Evolutionary conservation across 2,888 invertebrate genomes (phyloP).

Genomic region (Pandemis corylana): DNA sequence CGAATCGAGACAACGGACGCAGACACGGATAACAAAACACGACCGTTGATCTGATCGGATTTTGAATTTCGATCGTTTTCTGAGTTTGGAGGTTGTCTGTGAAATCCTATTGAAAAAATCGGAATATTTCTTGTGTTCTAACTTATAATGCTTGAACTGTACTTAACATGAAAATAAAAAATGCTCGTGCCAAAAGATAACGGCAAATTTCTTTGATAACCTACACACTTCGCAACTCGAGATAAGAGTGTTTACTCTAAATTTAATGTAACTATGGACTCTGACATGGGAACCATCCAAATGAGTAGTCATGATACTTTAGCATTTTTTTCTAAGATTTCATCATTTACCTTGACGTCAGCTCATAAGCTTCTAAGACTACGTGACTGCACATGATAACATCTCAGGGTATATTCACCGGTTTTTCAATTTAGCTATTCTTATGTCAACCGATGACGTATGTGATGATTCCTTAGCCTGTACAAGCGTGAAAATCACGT

Average conservation of each 20-base stretch:
- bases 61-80: not conserved
- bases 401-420: constrained; percentile 17
- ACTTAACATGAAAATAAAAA: constrained; percentile 5
- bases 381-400: constrained; percentile 30
- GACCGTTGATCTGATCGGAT: not conserved
- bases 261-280: not conserved
- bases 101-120: not conserved
- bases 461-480: constrained; percentile 29
- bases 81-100: not conserved
- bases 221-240: not conserved
- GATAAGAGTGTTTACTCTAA: not conserved
- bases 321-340: constrained; percentile 22
- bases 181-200: constrained; percentile 8
- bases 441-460: constrained; percentile 38
- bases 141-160: not conserved
- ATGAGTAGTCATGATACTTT: not conserved
- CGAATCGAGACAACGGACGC: constrained; percentile 1
- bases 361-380: not conserved
- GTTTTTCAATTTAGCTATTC: constrained; percentile 24
- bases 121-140: not conserved
- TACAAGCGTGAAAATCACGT: constrained; percentile 45
- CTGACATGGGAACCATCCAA: constrained; percentile 1
- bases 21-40: constrained; percentile 1
- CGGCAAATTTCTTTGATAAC: constrained; percentile 7
- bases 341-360: constrained; percentile 32